Evolutionary conservation across 2,797 vertebrate genomes (phyloP), one percentile per base, ranked within the genome.

Genomic region (Sandelia bainsii): DNA sequence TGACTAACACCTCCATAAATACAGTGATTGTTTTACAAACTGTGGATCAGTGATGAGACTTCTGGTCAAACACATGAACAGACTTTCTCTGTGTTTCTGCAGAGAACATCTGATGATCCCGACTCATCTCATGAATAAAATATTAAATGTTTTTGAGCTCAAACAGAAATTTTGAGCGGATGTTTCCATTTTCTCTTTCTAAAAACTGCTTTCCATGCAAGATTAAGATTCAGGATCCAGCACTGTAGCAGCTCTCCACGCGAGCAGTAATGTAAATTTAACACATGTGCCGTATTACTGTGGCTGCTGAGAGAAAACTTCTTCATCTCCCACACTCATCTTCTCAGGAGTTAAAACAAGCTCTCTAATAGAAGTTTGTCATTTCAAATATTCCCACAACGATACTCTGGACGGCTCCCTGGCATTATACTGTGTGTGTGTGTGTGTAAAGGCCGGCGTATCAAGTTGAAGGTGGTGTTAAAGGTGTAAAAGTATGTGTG

Each of bases 81-180:
- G 25, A 25, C 19, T 12, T 39, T 39, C n/a, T 0, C n/a, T 0
- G 32, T 42, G 32, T 72, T 62, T 62, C 39, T 50, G 52, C 45
- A 11, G 49, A 67, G 48, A 82, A 25, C 34, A 61, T 64, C 63
- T 12, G 34, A 57, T 23, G 71, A 58, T 75, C 58, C 22, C 0
- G 57, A 66, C 52, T 66, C 23, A 0, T 71, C 72, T 75, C 73
- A 83, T 86, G 76, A 86, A 86, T 86, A 74, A 86, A 81, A 80
- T 67, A 82, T 80, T 57, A 61, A 79, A 56, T 75, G 63, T 79
- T 71, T 76, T 64, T 27, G 54, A 81, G 65, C 77, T 85, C 72
- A 39, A 79, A 79, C 82, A 82, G 79, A 80, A 69, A 63, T 81
- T 81, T 83, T 64, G 74, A 82, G 82, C 82, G 74, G 82, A 82